Base-by-base conservation (phyloP, 2,888 invertebrate species). In the Brachylomia viminalis region DNA sequence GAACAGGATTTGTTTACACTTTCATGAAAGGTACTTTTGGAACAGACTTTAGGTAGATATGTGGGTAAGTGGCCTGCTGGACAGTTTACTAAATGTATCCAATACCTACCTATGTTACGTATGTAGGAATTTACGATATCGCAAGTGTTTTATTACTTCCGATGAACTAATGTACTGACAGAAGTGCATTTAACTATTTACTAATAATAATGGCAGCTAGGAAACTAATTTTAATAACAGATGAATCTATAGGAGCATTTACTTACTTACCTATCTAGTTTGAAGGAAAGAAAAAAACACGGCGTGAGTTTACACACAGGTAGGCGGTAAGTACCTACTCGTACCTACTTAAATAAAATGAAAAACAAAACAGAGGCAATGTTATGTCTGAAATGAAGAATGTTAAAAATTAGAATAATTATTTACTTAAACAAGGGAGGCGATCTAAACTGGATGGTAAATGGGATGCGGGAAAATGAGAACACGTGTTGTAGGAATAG, bases 331-430 rank as follows among this genome's bases (percentile, higher is more conserved):
- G 17, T 47, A 5, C n/a, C 52, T 54, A 56, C 15, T n/a, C 23
- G 8, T 7, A 66, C 23, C 30, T 33, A 49, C 23, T 15, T 23
- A 11, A 33, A 10, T 33, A 33, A 30, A 30, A 27, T 15, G 0
- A 27, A 66, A 27, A 30, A 23, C 1, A 30, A 45, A 56, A 42
- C 17, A 38, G 15, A 59, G 10, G 6, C 7, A 42, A 23, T 30
- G 27, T 2, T 23, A 11, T 10, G 13, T 52, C 1, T 8, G 3
- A 23, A 52, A 66, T 27, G 27, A 27, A 20, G 38, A 38, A 71
- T 74, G 20, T 20, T 13, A 74, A 33, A 15, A 52, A 54, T 75
- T 62, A 54, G 11, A 58, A 56, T 58, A n/a, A n/a, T n/a, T n/a
- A 15, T 64, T 38, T 75, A 49, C 45, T 1, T 30, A 52, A 15